Percentiles rank a stretch among this genome's conserved stretches.
Evolutionary conservation across 2,888 invertebrate genomes (phyloP).

Genomic region (Stratiomys singularior): DNA sequence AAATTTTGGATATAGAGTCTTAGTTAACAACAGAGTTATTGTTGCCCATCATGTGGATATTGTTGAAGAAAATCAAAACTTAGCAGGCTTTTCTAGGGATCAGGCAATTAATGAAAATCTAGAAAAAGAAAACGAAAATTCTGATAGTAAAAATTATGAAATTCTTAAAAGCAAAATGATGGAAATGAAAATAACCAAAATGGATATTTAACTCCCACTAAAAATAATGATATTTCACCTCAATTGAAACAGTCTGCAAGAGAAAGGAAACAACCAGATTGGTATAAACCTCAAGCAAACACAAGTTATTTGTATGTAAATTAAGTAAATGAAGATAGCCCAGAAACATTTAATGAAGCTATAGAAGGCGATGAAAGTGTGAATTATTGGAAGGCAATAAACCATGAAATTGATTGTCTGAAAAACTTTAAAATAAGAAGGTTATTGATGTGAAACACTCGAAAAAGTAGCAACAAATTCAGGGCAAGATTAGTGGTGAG

Average conservation of each 20-base stretch:
- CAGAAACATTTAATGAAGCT: constrained; percentile 57
- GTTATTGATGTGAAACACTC: constrained; percentile 56
- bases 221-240: too few species aligned
- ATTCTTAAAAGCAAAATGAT: constrained; percentile 44
- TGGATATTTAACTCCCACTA: too few species aligned
- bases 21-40: constrained; percentile 37
- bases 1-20: constrained; percentile 39
- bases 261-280: constrained; percentile 49
- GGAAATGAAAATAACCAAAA: constrained; percentile 43
- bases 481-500: constrained; percentile 51
- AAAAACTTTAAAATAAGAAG: constrained; percentile 55
- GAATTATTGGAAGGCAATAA: constrained; percentile 55
- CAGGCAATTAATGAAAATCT: too few species aligned
- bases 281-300: constrained; percentile 50
- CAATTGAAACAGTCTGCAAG: constrained; percentile 47
- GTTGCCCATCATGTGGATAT: constrained; percentile 45
- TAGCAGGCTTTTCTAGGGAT: constrained; percentile 52
- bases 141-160: constrained; percentile 49
- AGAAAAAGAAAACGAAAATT: constrained; percentile 25
- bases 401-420: too few species aligned
- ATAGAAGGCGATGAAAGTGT: constrained; percentile 53
- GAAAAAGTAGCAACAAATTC: constrained; percentile 53
- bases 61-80: constrained; percentile 32
- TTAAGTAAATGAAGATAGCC: constrained; percentile 54
- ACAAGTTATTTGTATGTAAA: constrained; percentile 55